Evolutionary conservation across 2,113 vertebrate species (phyloP).

Genomic region (Loxodonta africana): DNA sequence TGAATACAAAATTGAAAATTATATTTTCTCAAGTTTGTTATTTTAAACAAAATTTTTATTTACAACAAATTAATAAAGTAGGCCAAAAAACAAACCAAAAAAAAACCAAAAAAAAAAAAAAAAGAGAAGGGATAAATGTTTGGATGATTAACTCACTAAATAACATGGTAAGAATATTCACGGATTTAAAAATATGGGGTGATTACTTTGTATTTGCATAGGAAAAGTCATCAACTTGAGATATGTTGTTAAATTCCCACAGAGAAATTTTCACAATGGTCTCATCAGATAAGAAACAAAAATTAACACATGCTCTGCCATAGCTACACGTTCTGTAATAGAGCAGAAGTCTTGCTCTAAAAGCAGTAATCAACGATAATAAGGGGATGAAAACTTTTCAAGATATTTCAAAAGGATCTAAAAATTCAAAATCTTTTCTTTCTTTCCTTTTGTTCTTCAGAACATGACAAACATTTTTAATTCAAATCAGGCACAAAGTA

Average conservation of each 20-base stretch:
- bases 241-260: constrained; percentile 48
- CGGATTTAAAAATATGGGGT: constrained; percentile 15
- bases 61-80: constrained; percentile 68
- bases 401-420: constrained; percentile 55
- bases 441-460: neutral
- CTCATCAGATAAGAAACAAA: constrained; percentile 73
- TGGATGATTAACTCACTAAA: constrained; percentile 59
- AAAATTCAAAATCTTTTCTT: constrained; percentile 35
- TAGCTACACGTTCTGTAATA: neutral
- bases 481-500: constrained; percentile 56
- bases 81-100: neutral
- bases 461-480: constrained; percentile 47
- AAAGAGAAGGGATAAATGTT: neutral
- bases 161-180: neutral
- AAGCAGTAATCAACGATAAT: constrained; percentile 56
- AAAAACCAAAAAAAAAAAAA: neutral
- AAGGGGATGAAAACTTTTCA: constrained; percentile 53
- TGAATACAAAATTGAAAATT: constrained; percentile 80
- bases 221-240: constrained; percentile 33
- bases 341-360: constrained; percentile 32
- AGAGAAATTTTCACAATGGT: constrained; percentile 67
- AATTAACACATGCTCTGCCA: constrained; percentile 63
- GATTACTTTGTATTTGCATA: constrained; percentile 55
- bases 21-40: constrained; percentile 63
- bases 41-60: constrained; percentile 62